Evolutionary conservation across 1,140 invertebrate species (phyloP), one percentile per base, ranked within the genome.

Genomic region (Meloidogyne chitwoodi): DNA sequence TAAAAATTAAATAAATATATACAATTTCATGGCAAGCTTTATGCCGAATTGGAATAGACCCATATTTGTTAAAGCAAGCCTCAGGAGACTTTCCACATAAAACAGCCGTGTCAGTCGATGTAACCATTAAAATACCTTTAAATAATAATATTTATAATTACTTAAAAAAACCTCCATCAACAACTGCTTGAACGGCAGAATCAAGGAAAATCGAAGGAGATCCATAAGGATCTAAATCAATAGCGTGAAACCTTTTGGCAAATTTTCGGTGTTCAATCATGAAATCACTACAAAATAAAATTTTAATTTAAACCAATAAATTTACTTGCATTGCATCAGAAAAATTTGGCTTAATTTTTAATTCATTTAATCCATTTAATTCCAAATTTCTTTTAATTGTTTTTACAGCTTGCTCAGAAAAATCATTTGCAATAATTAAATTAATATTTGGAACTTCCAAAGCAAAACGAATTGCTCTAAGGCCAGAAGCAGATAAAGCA

Each of bases 161-260:
- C 8, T n/a, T 24, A 29, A 29, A 65, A 65, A 16, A n/a, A 78
- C 77, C 88, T 56, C 83, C 84, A 80, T 90, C 85, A 56, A 75
- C 75, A 56, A 91, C 87, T 71, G 87, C 80, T 80, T 91, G 90
- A 27, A 99, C 92, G 0, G 94, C 94, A 2, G 92, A 90, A 88
- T 99, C 96, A 0, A 99, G 89, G 88, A 99, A 99, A 67, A 91
- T 91, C 2, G 93, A 92, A 16, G 81, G 83, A 19, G 73, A 94
- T 8, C 97, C 97, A 87, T 99, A 99, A 0, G 97, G 97, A 89
- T 99, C 97, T 44, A 99, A 88, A 88, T 99, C 97, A 74, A 99
- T 91, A 0, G 92, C 93, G 87, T 96, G 91, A 88, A 96, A 97
- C 48, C 91, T 90, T 72, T 92, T 89, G n/a, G 89, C 86, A 12